phyloP scores from a whole-genome alignment of 2,113 vertebrate species.

The Cavia porcellus region DNA sequence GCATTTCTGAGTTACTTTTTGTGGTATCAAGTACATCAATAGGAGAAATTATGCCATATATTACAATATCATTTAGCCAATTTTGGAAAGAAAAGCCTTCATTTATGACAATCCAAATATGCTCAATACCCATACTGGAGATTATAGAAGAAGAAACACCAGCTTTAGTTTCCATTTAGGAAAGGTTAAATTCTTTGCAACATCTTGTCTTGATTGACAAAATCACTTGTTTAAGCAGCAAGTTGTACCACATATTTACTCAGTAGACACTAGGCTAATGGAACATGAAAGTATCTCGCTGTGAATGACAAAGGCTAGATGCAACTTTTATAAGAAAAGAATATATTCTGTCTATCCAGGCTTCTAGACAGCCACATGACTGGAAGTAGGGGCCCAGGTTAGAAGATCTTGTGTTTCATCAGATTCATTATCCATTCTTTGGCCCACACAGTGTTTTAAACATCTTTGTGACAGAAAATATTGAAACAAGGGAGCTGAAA shows the following conservation, averaged over 20 bases:
- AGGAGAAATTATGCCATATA: slow-evolving; percentile 54
- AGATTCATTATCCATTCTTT: neutral
- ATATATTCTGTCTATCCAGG: neutral
- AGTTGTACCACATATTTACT: slow-evolving; percentile 43
- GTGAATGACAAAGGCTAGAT: slow-evolving; percentile 23
- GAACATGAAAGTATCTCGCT: slow-evolving; percentile 21
- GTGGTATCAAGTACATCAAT: slow-evolving; percentile 10
- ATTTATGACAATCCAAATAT: slow-evolving; percentile 32
- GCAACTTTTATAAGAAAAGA: neutral
- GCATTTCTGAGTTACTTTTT: neutral
- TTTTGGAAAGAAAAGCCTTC: slow-evolving; percentile 42
- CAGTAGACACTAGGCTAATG: slow-evolving; percentile 28
- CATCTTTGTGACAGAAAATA: slow-evolving; percentile 28
- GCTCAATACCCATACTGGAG: neutral
- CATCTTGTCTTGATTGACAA: slow-evolving; percentile 43
- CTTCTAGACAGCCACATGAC: neutral
- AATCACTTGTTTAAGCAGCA: slow-evolving; percentile 12
- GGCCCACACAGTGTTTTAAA: neutral
- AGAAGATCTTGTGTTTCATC: neutral
- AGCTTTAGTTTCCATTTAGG: slow-evolving; percentile 42
- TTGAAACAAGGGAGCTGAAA: slow-evolving; percentile 52
- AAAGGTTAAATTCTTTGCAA: slow-evolving; percentile 28
- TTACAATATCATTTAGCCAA: slow-evolving; percentile 66
- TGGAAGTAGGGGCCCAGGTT: neutral
- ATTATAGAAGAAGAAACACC: slow-evolving; percentile 48